These are phyloP conservation scores for Urosaurus nigricauda DNA, from an alignment of 2,797 vertebrate genomes.

Conservation along the genomic window DNA sequence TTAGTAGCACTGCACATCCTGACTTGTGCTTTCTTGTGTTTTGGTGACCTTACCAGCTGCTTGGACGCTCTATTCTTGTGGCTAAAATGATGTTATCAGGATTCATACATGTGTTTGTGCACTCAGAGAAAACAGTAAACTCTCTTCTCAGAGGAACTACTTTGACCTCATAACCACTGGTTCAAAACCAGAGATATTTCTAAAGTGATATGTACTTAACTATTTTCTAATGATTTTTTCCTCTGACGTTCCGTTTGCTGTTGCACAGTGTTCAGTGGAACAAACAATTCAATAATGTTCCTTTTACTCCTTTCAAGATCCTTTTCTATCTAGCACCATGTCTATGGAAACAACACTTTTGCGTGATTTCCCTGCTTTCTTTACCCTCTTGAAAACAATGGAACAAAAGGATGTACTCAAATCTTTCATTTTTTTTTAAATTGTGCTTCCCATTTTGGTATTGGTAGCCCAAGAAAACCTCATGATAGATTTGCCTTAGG, in stretches of 20 bases:
- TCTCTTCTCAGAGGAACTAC: conserved; percentile 8
- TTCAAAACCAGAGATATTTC: conserved; percentile 52
- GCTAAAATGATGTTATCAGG: conserved; percentile 33
- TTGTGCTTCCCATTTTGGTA: too few species aligned
- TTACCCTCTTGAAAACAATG: neutral
- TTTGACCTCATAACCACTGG: conserved; percentile 54
- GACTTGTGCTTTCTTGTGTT: conserved; percentile 28
- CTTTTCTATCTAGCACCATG: neutral
- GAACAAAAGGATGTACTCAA: neutral
- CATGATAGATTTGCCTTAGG: too few species aligned
- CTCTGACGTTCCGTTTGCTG: conserved; percentile 22
- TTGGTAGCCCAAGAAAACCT: too few species aligned
- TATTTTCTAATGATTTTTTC: conserved; percentile 26
- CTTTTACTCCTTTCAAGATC: neutral
- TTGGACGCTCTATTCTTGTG: conserved; percentile 49
- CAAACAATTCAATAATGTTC: too few species aligned
- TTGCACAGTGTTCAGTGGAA: neutral
- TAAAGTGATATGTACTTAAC: conserved; percentile 19
- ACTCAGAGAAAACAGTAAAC: conserved; percentile 37
- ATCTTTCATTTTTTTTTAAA: neutral
- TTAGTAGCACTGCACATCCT: accelerated
- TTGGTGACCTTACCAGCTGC: conserved; percentile 49
- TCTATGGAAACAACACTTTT: neutral
- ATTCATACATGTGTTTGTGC: neutral
- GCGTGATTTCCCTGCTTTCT: neutral